Percentiles rank a stretch among this genome's conserved stretches.
phyloP scores from a whole-genome alignment of 2,888 invertebrate species.

The Orthosia incerta region DNA sequence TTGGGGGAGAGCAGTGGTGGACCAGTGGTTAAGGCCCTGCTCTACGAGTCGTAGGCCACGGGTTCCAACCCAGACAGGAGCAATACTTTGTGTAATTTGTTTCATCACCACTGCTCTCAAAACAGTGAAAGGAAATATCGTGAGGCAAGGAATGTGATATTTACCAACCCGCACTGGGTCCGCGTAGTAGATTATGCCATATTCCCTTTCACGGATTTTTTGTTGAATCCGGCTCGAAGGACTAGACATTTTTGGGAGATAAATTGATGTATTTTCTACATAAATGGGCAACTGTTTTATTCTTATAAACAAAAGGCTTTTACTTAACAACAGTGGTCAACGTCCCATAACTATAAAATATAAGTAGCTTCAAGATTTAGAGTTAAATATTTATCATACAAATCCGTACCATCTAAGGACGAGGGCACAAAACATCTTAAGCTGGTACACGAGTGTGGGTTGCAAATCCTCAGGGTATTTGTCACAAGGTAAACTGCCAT shows the following conservation, averaged over 20 bases:
- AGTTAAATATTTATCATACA: conserved; percentile 59
- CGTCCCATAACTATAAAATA: conserved; percentile 24
- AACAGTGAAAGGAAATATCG: too few relatives aligned
- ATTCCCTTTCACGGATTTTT: too few relatives aligned
- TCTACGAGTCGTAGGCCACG: too few relatives aligned
- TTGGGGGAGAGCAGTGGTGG: too few relatives aligned
- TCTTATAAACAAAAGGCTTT: conserved; percentile 2
- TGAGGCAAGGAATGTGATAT: too few relatives aligned
- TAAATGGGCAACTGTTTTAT: background rate
- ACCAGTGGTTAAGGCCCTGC: too few relatives aligned
- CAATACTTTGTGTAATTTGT: too few relatives aligned
- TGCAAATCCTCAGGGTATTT: conserved; percentile 68
- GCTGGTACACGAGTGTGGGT: conserved; percentile 50
- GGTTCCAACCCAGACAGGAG: too few relatives aligned
- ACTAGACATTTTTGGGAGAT: background rate
- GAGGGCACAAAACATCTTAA: conserved; percentile 46
- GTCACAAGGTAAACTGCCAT: conserved; percentile 69
- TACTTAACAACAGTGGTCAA: background rate
- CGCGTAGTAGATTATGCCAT: too few relatives aligned
- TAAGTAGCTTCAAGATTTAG: conserved; percentile 23
- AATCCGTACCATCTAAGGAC: conserved; percentile 51
- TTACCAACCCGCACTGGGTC: too few relatives aligned
- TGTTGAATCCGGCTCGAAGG: conserved; percentile 13
- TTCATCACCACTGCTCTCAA: too few relatives aligned
- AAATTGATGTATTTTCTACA: background rate